Percentiles rank a stretch among this genome's conserved stretches.
phyloP scores from a whole-genome alignment of 2,888 invertebrate genomes.

The Cantharis rustica region DNA sequence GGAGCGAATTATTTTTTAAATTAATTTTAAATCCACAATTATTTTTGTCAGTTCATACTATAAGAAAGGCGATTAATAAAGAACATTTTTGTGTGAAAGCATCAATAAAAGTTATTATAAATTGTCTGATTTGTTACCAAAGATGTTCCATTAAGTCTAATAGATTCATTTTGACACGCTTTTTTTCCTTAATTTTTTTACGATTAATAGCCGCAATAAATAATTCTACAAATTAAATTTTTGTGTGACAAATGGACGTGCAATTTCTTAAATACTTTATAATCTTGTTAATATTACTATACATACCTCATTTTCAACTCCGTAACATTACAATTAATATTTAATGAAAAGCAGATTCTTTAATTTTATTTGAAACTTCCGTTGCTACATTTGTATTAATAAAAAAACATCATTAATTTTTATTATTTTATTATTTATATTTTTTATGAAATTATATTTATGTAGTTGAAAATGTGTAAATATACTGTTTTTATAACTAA shows the following conservation, averaged over 20 bases:
- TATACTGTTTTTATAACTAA: too few relatives aligned
- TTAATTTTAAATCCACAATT: not conserved
- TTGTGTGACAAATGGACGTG: not conserved
- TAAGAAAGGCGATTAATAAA: not conserved
- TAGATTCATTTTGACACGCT: not conserved
- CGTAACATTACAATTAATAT: too few relatives aligned
- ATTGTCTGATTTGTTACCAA: not conserved
- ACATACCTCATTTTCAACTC: not conserved
- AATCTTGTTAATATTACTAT: too few relatives aligned
- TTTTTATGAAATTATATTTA: too few relatives aligned
- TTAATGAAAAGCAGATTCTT: too few relatives aligned
- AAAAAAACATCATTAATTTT: too few relatives aligned
- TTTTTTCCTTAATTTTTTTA: not conserved
- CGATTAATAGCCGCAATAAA: not conserved
- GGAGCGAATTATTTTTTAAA: not conserved
- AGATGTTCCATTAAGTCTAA: not conserved
- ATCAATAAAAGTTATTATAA: not conserved
- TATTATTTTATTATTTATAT: too few relatives aligned
- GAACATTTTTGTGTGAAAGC: not conserved
- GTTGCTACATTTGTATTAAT: too few relatives aligned
- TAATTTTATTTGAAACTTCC: too few relatives aligned
- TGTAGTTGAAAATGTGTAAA: too few relatives aligned
- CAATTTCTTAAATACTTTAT: not conserved
- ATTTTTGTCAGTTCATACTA: not conserved
- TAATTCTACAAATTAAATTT: not conserved